phyloP scores from a whole-genome alignment of 64 coral and sea anemone species.

The Cladopsammia gracilis region DNA sequence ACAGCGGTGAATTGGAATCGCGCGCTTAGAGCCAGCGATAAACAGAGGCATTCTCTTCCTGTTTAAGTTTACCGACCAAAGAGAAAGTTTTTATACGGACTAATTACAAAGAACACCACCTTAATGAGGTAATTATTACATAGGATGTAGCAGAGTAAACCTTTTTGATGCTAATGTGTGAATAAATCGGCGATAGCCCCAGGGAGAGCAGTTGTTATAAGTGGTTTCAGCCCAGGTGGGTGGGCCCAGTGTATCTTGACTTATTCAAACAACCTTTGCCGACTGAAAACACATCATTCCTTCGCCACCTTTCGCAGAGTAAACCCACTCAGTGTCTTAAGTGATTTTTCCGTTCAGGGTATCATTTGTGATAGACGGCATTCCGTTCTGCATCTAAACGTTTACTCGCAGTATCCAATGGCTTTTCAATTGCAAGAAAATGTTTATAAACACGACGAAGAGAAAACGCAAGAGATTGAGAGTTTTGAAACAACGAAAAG shows the following conservation, averaged over 20 bases:
- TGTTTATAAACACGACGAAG: neutral
- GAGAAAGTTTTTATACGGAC: slow-evolving; percentile 92
- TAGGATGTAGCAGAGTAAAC: slow-evolving; percentile 81
- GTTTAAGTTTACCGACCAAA: slow-evolving; percentile 91
- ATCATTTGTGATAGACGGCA: neutral
- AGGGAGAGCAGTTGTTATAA: slow-evolving; percentile 81
- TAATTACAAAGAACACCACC: slow-evolving; percentile 94
- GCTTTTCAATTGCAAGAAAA: slow-evolving; percentile 35
- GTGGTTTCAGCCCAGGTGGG: slow-evolving; percentile 83
- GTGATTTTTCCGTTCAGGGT: neutral
- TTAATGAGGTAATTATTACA: slow-evolving; percentile 99
- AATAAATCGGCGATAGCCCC: slow-evolving; percentile 88
- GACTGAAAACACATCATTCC: slow-evolving; percentile 61
- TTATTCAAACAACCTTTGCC: slow-evolving; percentile 85
- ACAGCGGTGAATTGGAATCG: neutral
- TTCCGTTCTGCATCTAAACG: neutral
- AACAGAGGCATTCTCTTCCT: slow-evolving; percentile 59
- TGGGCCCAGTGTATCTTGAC: slow-evolving; percentile 73
- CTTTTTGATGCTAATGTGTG: slow-evolving; percentile 97
- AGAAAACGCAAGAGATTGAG: neutral
- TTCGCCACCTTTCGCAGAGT: slow-evolving; percentile 25
- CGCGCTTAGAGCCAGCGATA: neutral
- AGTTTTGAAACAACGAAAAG: slow-evolving; percentile 28
- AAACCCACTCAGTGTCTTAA: neutral
- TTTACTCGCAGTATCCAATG: neutral